Base-by-base conservation (phyloP, 2,888 invertebrate genomes). In the Plagodis dolabraria region DNA sequence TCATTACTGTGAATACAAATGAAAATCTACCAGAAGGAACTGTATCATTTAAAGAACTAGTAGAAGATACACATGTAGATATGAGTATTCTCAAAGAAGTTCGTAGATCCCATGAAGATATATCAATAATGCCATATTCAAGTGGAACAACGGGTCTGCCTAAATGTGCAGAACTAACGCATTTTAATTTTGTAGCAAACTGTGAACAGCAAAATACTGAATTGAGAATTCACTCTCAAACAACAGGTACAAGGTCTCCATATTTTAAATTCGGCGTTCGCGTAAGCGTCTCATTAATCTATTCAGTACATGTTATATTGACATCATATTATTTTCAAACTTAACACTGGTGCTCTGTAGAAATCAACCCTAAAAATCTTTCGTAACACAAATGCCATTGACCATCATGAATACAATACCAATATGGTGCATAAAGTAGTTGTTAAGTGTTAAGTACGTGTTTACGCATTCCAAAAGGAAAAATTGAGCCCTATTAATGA, bases 71-170 rank as follows among this genome's bases (percentile, higher is more conserved):
- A 57, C 75, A 86, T 55, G 80, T 92, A 7, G 94, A 95, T 67
- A 82, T 93, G 11, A 84, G 86, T 64, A 75, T 90, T 51, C 71
- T 95, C 44, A 92, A 85, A 57, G 75, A 84, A 33, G 86, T 89
- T 8, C 83, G 77, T 11, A 79, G 85, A 53, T 75, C 68, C 43
- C 68, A 88, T 0, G 87, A 95, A 10, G 96, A 96, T 71, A 82
- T 95, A 2, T 93, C 94, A 0, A 79, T 96, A 35, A 75, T 98
- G 66, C 97, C 96, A 0, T 98, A 96, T 87, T 97, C 97, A 5
- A 97, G 97, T 79, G 97, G 97, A 5, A 98, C 98, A 0, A 98
- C 97, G 0, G 98, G 98, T 0, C 67, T 96, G 33, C 96, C 96
- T 0, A 96, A 97, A 88, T 96, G 96, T 6, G 96, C 96, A 0